These are phyloP conservation scores for Drosophila triauraria DNA, from an alignment of 1,140 invertebrate species.

Conservation along the genomic window DNA sequence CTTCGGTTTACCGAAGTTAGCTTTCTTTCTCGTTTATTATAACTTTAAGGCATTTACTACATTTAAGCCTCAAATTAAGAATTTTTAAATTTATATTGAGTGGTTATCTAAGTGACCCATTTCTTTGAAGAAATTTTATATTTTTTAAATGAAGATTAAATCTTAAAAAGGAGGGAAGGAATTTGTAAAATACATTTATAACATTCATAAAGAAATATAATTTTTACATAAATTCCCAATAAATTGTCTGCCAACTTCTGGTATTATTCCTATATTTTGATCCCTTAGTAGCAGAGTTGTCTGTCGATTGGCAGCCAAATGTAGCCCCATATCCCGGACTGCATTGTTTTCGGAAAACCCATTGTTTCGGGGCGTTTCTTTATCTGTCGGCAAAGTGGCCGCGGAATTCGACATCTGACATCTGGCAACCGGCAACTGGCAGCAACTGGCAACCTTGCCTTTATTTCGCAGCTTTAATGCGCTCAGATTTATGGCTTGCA, in stretches of 20 bases:
- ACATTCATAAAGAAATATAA: not conserved
- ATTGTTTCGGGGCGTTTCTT: slow-evolving; percentile 58
- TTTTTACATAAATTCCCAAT: not conserved
- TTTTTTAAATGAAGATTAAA: too few relatives aligned
- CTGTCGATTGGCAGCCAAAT: slow-evolving; percentile 10
- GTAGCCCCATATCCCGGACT: slow-evolving; percentile 8
- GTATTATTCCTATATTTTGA: not conserved
- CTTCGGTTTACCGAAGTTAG: too few relatives aligned
- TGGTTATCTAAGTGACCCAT: too few relatives aligned
- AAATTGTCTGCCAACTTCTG: not conserved
- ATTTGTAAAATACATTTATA: too few relatives aligned
- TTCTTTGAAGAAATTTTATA: too few relatives aligned
- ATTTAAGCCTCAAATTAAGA: too few relatives aligned
- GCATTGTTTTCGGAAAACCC: slow-evolving; percentile 44
- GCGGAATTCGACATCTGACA: slow-evolving; percentile 51
- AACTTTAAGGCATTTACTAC: too few relatives aligned
- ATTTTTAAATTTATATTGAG: too few relatives aligned
- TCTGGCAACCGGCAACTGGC: slow-evolving; percentile 41
- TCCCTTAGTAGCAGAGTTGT: slow-evolving; percentile 17
- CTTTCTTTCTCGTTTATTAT: too few relatives aligned
- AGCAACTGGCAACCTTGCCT: slow-evolving; percentile 54
- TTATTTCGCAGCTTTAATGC: slow-evolving; percentile 53
- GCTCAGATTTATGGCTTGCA: slow-evolving; percentile 54
- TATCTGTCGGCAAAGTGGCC: slow-evolving; percentile 17
- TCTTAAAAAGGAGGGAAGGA: too few relatives aligned